Conservation (phyloP, 92 coral and sea anemone species). For the Blastomussa wellsi region DNA sequence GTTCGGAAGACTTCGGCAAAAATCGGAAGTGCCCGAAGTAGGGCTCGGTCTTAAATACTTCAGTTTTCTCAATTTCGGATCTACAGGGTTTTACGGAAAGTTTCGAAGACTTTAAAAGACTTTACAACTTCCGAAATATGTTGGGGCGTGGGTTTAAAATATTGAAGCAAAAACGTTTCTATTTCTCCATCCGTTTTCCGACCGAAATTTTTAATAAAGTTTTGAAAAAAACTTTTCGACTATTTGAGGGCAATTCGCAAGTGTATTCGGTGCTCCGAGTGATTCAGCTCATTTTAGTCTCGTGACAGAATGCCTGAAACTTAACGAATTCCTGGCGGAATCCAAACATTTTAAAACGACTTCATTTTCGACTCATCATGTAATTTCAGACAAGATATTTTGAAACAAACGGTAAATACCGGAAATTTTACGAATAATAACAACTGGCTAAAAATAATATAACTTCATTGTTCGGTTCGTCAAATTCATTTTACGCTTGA, state of each 20-base stretch:
- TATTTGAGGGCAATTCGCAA: background rate
- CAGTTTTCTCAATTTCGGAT: background rate
- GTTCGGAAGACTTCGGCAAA: background rate
- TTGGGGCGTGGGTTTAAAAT: background rate
- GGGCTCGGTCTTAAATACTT: background rate
- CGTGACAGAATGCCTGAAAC: background rate
- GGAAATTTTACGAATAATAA: background rate
- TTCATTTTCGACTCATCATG: conserved; percentile 1
- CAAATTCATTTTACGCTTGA: background rate
- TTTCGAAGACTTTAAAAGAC: background rate
- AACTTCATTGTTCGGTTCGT: background rate
- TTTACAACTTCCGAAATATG: background rate
- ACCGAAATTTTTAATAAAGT: background rate
- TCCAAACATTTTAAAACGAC: background rate
- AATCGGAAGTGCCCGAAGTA: background rate
- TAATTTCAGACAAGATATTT: conserved; percentile 1
- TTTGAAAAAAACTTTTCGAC: background rate
- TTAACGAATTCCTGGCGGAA: background rate
- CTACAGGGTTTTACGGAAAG: background rate
- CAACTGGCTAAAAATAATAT: background rate
- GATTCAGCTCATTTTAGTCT: background rate
- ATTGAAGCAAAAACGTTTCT: background rate
- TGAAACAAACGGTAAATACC: conserved; percentile 4
- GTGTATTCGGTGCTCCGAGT: background rate
- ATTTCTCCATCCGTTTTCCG: background rate